These are phyloP conservation scores for Crotalus tigris DNA, from an alignment of 2,113 vertebrate species.

Conservation along the genomic window DNA sequence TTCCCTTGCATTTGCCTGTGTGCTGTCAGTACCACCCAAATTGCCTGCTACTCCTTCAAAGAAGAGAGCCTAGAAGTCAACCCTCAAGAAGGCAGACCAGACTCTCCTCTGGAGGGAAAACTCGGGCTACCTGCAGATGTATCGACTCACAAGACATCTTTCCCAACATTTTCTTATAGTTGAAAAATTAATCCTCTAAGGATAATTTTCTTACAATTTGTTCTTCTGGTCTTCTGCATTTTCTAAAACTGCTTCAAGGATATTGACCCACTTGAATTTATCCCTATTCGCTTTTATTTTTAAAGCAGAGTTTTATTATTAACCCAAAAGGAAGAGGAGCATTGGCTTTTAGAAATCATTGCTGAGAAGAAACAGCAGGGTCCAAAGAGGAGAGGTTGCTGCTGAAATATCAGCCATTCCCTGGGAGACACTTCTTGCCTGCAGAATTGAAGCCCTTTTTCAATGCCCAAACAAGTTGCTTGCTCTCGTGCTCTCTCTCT, in stretches of 20 bases:
- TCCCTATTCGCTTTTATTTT: not conserved
- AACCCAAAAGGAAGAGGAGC: not conserved
- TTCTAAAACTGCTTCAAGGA: not conserved
- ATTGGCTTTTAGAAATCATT: not conserved
- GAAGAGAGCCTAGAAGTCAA: constrained; percentile 4
- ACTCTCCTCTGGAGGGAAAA: constrained; percentile 16
- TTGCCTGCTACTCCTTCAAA: not conserved
- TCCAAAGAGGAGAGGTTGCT: not conserved
- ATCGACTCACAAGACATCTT: not conserved
- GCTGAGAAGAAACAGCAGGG: not conserved
- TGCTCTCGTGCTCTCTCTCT: not conserved
- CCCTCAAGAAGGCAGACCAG: not conserved
- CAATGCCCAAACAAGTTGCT: not conserved
- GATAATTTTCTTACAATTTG: not conserved
- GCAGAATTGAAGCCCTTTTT: not conserved
- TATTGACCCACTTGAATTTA: not conserved
- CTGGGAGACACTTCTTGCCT: not conserved
- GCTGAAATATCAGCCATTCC: not conserved
- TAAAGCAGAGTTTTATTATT: not conserved
- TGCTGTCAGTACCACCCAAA: constrained; percentile 19
- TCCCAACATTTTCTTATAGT: not conserved
- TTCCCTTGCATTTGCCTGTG: not conserved
- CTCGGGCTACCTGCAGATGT: not conserved
- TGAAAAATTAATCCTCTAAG: not conserved
- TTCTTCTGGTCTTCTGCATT: not conserved